Evolutionary conservation across 2,888 invertebrate species (phyloP).

Genomic region (Limenitis camilla): DNA sequence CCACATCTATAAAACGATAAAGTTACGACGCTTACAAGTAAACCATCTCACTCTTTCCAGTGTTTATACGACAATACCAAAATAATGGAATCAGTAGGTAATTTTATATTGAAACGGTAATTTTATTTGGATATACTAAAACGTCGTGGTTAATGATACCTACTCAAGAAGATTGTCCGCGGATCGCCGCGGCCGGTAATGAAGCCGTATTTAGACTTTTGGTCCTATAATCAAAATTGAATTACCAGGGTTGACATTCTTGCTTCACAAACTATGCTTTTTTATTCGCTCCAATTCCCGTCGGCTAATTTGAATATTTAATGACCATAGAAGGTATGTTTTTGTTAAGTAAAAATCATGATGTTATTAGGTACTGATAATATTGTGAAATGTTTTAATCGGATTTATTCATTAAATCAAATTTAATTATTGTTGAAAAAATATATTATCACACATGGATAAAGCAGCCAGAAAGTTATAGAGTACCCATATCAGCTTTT

Average conservation of each 20-base stretch:
- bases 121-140: slow-evolving; percentile 57
- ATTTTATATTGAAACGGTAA: slow-evolving; percentile 62
- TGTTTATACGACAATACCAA: slow-evolving; percentile 8
- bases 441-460: too few relatives aligned
- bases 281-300: slow-evolving; percentile 70
- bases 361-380: too few relatives aligned
- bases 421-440: too few relatives aligned
- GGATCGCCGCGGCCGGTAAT: slow-evolving; percentile 66
- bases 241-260: slow-evolving; percentile 72
- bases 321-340: too few relatives aligned
- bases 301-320: slow-evolving; percentile 55
- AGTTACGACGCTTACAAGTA: not conserved
- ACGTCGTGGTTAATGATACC: slow-evolving; percentile 67
- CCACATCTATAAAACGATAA: too few relatives aligned
- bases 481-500: too few relatives aligned
- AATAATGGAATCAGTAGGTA: slow-evolving; percentile 58
- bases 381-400: too few relatives aligned
- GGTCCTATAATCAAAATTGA: slow-evolving; percentile 75
- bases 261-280: slow-evolving; percentile 54
- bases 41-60: not conserved
- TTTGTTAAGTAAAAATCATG: too few relatives aligned
- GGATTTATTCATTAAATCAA: too few relatives aligned
- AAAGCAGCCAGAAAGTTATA: too few relatives aligned
- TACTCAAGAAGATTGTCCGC: slow-evolving; percentile 67
- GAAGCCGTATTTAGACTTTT: slow-evolving; percentile 67